Percentiles rank a stretch among this genome's conserved stretches.
Evolutionary conservation across 2,113 vertebrate genomes (phyloP).

Genomic region (Charina bottae): DNA sequence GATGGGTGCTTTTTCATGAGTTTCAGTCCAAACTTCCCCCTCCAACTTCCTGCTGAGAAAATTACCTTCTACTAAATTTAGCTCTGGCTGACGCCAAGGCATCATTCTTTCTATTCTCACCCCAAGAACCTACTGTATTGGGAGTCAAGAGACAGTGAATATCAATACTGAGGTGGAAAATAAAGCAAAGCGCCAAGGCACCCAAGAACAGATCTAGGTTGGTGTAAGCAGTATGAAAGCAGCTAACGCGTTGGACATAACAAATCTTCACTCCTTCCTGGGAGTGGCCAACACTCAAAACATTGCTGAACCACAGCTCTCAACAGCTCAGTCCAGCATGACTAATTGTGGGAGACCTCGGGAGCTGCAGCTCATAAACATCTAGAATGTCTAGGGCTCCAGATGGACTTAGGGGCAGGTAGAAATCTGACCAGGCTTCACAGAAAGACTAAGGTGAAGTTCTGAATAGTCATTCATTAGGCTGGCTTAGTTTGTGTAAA

Average conservation of each 20-base stretch:
- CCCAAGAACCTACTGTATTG: background rate
- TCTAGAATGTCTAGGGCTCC: too few relatives aligned
- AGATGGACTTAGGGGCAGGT: too few relatives aligned
- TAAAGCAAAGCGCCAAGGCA: background rate
- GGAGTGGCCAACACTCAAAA: too few relatives aligned
- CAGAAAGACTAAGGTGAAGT: too few relatives aligned
- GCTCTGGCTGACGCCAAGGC: constrained; percentile 49
- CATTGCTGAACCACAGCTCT: too few relatives aligned
- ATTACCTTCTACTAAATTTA: constrained; percentile 72
- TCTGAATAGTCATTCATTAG: too few relatives aligned
- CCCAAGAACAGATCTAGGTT: background rate
- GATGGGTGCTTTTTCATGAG: constrained; percentile 30
- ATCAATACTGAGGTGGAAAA: background rate
- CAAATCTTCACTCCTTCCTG: too few relatives aligned
- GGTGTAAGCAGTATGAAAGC: background rate
- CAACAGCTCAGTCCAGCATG: too few relatives aligned
- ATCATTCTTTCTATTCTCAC: constrained; percentile 29
- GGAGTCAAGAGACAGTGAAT: constrained; percentile 10
- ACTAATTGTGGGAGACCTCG: too few relatives aligned
- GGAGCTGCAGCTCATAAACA: too few relatives aligned
- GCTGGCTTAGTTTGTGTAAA: too few relatives aligned
- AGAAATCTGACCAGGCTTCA: too few relatives aligned
- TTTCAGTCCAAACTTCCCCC: constrained; percentile 39
- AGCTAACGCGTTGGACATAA: background rate
- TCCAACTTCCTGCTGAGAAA: constrained; percentile 68